phyloP scores from a whole-genome alignment of 2,888 invertebrate genomes.

The Stenurella melanura region DNA sequence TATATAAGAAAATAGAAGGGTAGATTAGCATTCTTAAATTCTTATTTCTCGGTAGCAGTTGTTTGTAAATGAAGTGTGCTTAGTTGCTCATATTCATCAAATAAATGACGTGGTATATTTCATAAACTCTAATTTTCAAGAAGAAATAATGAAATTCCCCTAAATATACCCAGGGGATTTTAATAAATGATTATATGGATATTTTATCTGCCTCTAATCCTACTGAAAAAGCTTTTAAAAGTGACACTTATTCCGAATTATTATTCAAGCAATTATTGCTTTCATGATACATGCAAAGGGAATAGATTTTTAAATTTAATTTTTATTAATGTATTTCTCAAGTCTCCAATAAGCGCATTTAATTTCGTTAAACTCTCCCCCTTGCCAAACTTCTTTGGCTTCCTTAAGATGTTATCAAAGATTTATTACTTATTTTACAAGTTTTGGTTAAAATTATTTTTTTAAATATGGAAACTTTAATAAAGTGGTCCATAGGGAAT shows the following conservation, averaged over 20 bases:
- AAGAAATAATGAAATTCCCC: background rate
- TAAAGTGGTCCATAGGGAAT: background rate
- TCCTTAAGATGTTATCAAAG: background rate
- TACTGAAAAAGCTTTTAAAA: background rate
- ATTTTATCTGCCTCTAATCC: background rate
- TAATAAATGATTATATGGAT: background rate
- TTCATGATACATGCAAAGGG: background rate
- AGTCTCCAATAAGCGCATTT: background rate
- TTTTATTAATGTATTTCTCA: background rate
- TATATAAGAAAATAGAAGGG: background rate
- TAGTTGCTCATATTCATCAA: background rate
- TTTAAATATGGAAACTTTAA: background rate
- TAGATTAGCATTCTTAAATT: background rate
- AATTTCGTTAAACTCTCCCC: background rate
- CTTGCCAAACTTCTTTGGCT: background rate
- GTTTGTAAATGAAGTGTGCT: no score
- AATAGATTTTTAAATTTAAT: background rate
- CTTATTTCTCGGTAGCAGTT: no score
- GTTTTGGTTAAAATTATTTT: background rate
- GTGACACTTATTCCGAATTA: background rate
- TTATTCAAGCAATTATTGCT: slow-evolving; percentile 3
- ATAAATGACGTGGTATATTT: background rate
- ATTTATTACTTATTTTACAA: slow-evolving; percentile 1
- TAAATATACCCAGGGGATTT: background rate
- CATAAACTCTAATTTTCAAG: background rate